Conservation (phyloP, 2,797 vertebrate genomes). For the Poecilia picta region DNA sequence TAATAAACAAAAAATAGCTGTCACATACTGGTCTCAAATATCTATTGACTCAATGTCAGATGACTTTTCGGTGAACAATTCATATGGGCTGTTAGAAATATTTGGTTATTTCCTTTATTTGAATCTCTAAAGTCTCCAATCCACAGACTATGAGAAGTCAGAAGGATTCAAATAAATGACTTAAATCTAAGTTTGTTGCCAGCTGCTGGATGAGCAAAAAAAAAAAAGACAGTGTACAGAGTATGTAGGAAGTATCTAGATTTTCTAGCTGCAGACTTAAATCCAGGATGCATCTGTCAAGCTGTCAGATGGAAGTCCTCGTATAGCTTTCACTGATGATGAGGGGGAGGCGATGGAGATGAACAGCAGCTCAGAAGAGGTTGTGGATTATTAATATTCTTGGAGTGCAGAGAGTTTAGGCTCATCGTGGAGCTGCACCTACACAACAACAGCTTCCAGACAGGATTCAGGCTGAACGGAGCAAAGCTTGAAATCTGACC, state of each 20-base stretch:
- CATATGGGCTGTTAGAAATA: background rate
- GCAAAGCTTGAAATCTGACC: constrained; percentile 1
- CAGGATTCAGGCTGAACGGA: background rate
- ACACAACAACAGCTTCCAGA: background rate
- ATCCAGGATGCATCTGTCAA: constrained; percentile 2
- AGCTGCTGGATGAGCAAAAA: background rate
- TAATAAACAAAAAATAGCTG: background rate
- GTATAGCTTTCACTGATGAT: background rate
- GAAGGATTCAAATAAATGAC: background rate
- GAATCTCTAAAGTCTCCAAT: background rate
- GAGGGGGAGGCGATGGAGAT: background rate
- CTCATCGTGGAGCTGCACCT: background rate
- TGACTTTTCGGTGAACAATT: background rate
- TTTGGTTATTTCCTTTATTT: background rate
- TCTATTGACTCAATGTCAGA: background rate
- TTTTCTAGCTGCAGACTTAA: background rate
- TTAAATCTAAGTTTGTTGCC: background rate
- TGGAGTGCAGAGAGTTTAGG: background rate
- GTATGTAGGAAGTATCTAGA: background rate
- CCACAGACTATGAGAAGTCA: background rate
- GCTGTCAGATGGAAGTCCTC: constrained; percentile 1
- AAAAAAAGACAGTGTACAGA: no score
- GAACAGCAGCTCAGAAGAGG: constrained; percentile 6
- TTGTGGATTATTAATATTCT: constrained; percentile 1
- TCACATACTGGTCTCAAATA: background rate